phyloP scores from a whole-genome alignment of 92 coral and sea anemone species.

The Porites cylindrica region DNA sequence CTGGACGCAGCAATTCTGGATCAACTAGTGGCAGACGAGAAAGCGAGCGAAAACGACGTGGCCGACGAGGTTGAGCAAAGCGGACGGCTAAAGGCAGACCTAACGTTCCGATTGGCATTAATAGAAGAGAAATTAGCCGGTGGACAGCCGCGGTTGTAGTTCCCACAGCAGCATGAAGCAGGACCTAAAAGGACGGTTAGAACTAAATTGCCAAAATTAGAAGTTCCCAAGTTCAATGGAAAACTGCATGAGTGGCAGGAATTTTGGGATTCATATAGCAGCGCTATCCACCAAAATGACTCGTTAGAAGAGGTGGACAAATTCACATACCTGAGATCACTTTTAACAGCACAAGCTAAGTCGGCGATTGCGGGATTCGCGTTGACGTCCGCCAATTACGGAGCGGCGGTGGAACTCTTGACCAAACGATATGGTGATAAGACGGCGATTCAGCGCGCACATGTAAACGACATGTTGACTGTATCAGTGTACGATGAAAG shows the following conservation, averaged over 20 bases:
- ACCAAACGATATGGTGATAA: conserved; percentile 42
- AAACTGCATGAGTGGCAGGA: conserved; percentile 63
- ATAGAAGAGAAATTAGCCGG: neutral
- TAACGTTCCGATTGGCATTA: neutral
- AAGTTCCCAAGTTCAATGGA: conserved; percentile 51
- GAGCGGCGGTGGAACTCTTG: conserved; percentile 36
- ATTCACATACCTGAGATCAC: conserved; percentile 39
- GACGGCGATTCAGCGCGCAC: conserved; percentile 43
- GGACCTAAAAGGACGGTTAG: neutral
- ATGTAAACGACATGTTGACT: conserved; percentile 51
- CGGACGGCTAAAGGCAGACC: neutral
- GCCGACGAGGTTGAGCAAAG: conserved; percentile 9
- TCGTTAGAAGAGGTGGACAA: conserved; percentile 38
- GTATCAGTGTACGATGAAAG: conserved; percentile 38
- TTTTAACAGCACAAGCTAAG: neutral
- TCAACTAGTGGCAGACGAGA: neutral
- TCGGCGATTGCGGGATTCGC: conserved; percentile 61
- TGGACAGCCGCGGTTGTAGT: neutral
- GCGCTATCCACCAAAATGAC: conserved; percentile 44
- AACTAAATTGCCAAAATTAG: conserved; percentile 42
- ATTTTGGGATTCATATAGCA: conserved; percentile 65
- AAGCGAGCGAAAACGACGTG: neutral
- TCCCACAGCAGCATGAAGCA: neutral
- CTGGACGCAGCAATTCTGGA: conserved; percentile 1
- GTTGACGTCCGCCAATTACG: conserved; percentile 31